These are phyloP conservation scores for Ganaspis sp. DNA, from an alignment of 1,140 invertebrate species.

Conservation along the genomic window DNA sequence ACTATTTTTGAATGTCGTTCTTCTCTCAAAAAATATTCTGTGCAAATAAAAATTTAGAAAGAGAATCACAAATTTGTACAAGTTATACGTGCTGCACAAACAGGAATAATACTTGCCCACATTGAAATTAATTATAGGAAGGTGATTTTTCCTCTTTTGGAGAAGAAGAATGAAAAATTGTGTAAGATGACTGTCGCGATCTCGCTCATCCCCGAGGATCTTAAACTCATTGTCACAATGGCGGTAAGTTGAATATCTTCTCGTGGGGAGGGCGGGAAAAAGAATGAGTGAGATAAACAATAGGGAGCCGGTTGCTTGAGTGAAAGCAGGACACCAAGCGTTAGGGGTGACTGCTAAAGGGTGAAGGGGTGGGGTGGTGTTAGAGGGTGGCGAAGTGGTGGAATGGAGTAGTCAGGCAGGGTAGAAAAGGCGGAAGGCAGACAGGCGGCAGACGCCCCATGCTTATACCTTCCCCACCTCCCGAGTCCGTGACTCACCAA, in stretches of 20 bases:
- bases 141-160: constrained; percentile 17
- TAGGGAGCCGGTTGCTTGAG: constrained; percentile 36
- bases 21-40: too few species aligned
- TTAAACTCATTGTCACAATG: constrained; percentile 48
- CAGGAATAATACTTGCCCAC: neutral
- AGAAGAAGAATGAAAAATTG: constrained; percentile 18
- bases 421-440: constrained; percentile 63
- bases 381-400: constrained; percentile 45
- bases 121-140: neutral
- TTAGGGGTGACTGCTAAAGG: constrained; percentile 46
- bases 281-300: constrained; percentile 29
- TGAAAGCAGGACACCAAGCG: constrained; percentile 45
- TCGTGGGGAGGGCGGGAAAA: constrained; percentile 13
- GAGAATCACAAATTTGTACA: too few species aligned
- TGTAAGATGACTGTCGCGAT: neutral
- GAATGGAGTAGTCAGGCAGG: constrained; percentile 60
- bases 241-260: constrained; percentile 42
- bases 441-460: constrained; percentile 73
- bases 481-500: constrained; percentile 72
- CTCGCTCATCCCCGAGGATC: constrained; percentile 12
- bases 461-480: constrained; percentile 66
- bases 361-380: constrained; percentile 27
- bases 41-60: too few species aligned
- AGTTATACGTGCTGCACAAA: too few species aligned
- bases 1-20: too few species aligned